These are phyloP conservation scores for Byasa hedistus DNA, from an alignment of 2,888 invertebrate genomes.

Conservation along the genomic window DNA sequence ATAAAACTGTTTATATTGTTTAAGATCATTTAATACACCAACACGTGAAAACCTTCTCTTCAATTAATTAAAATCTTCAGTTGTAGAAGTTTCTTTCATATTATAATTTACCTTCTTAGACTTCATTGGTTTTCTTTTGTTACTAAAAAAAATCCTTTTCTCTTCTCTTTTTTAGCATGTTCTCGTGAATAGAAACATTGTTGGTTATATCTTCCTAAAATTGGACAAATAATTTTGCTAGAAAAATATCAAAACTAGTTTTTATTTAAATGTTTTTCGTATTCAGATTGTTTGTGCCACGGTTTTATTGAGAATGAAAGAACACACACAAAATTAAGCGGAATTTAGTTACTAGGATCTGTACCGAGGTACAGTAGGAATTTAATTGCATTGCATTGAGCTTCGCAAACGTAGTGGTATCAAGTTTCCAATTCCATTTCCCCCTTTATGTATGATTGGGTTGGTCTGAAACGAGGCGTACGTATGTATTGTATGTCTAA, in stretches of 20 bases:
- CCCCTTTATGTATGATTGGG: constrained; percentile 2
- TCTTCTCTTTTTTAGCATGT: too few relatives aligned
- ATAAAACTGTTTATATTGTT: too few relatives aligned
- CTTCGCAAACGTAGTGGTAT: constrained; percentile 18
- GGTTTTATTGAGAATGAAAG: not conserved
- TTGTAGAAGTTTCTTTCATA: too few relatives aligned
- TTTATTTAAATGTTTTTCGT: not conserved
- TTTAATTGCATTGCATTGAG: constrained; percentile 22
- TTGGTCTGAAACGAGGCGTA: not conserved
- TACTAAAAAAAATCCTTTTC: too few relatives aligned
- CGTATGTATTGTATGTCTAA: constrained; percentile 1
- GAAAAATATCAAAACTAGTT: not conserved
- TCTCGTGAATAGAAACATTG: too few relatives aligned
- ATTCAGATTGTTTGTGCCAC: not conserved
- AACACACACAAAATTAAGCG: constrained; percentile 2
- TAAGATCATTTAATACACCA: too few relatives aligned
- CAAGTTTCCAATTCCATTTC: constrained; percentile 20
- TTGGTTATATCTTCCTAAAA: too few relatives aligned
- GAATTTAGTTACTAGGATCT: constrained; percentile 1
- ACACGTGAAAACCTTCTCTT: too few relatives aligned
- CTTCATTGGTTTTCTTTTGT: too few relatives aligned
- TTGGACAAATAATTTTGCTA: not conserved
- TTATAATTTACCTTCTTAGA: too few relatives aligned
- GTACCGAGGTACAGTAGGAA: constrained; percentile 6
- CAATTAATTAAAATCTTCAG: too few relatives aligned